Conservation (phyloP, 2,113 vertebrate species). For the Takifugu flavidus region DNA sequence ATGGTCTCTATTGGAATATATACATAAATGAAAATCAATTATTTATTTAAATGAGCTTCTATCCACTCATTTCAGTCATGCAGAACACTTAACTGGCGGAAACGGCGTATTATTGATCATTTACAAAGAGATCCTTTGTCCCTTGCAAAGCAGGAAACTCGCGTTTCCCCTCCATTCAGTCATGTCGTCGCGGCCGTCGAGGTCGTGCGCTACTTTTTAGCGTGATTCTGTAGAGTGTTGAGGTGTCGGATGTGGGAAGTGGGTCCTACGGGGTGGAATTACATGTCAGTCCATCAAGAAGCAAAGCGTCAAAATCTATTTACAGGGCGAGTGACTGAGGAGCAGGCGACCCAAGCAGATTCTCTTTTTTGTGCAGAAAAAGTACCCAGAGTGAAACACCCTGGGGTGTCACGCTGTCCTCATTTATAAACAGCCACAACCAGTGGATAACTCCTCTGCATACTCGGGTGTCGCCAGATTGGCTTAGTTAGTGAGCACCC, state of each 20-base stretch:
- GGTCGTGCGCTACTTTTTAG: slow-evolving; percentile 13
- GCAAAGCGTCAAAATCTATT: slow-evolving; percentile 70
- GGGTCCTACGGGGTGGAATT: slow-evolving; percentile 41
- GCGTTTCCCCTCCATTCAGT: slow-evolving; percentile 22
- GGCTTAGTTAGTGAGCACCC: slow-evolving; percentile 67
- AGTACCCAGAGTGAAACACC: slow-evolving; percentile 66
- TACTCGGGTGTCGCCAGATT: slow-evolving; percentile 70
- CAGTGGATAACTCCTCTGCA: slow-evolving; percentile 70
- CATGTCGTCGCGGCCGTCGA: slow-evolving; percentile 42
- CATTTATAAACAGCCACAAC: slow-evolving; percentile 69
- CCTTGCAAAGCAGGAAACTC: no score
- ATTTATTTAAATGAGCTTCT: no score
- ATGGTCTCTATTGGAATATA: no score
- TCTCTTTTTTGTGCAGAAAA: slow-evolving; percentile 51
- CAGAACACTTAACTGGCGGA: no score
- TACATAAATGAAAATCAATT: no score
- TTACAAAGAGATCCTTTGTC: no score
- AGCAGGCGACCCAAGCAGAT: slow-evolving; percentile 57
- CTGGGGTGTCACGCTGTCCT: slow-evolving; percentile 71
- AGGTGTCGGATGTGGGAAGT: slow-evolving; percentile 33
- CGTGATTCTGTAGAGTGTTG: slow-evolving; percentile 40
- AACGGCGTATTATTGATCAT: no score
- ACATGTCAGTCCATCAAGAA: slow-evolving; percentile 54
- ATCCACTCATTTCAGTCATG: no score
- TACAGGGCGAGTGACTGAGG: slow-evolving; percentile 62